phyloP scores from a whole-genome alignment of 1,140 invertebrate genomes.

The Papilio dardanus region DNA sequence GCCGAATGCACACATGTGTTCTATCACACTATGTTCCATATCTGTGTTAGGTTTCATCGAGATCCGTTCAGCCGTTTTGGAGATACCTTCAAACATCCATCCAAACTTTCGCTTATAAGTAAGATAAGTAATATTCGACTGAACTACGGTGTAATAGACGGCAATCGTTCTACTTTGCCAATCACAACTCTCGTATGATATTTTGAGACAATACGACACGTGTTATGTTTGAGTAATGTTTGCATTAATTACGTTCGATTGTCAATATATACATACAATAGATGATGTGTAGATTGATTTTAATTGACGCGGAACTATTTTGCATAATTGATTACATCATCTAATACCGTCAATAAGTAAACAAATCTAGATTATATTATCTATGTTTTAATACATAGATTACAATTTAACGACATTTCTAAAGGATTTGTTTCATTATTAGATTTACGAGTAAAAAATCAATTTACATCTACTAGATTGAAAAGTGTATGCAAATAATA shows the following conservation, averaged over 20 bases:
- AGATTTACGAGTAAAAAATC: slow-evolving; percentile 3
- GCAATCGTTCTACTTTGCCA: not conserved
- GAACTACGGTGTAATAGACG: slow-evolving; percentile 19
- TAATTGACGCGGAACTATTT: slow-evolving; percentile 4
- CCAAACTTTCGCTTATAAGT: too few species aligned
- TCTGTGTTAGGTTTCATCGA: too few species aligned
- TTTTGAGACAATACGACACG: slow-evolving; percentile 9
- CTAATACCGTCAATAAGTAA: not conserved
- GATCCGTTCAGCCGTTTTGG: too few species aligned
- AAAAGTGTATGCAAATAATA: slow-evolving; percentile 1
- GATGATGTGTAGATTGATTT: not conserved
- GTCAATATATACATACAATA: slow-evolving; percentile 10
- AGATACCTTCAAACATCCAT: too few species aligned
- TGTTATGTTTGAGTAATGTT: slow-evolving; percentile 25
- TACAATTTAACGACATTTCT: not conserved
- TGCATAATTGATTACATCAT: not conserved
- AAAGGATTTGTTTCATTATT: not conserved
- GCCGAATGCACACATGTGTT: too few species aligned
- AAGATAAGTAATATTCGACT: too few species aligned
- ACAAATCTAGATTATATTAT: not conserved
- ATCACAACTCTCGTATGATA: not conserved
- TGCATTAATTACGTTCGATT: not conserved
- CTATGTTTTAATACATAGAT: not conserved
- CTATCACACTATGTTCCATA: too few species aligned
- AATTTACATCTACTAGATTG: not conserved